Evolutionary conservation across 2,797 vertebrate genomes (phyloP).

Genomic region (Tarsius wallacei): DNA sequence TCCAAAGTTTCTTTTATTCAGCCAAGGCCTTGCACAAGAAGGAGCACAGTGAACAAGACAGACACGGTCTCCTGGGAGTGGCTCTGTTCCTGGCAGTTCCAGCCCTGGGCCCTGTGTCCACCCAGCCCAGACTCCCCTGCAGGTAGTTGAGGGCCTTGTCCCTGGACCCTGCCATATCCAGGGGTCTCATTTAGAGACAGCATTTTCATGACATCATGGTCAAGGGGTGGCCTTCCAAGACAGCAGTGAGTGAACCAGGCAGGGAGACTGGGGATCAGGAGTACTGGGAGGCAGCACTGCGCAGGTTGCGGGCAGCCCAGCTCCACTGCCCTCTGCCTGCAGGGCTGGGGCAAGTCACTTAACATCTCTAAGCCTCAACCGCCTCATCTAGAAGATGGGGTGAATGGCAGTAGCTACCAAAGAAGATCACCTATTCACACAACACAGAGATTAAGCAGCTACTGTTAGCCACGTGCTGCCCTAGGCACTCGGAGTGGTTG

Average conservation of each 20-base stretch:
- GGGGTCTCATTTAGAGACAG: not conserved
- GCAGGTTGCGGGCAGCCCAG: not conserved
- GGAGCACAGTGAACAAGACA: accelerated
- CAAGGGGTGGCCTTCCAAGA: not conserved
- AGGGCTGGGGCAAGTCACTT: not conserved
- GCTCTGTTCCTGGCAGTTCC: not conserved
- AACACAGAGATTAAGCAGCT: not conserved
- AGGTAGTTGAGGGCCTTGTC: accelerated
- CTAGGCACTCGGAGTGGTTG: not conserved
- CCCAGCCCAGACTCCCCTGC: not conserved
- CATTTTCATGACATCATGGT: not conserved
- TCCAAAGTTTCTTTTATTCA: not conserved
- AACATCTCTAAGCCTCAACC: not conserved
- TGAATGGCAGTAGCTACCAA: not conserved
- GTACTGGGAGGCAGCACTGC: accelerated
- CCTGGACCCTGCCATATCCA: not conserved
- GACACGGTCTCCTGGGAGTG: accelerated
- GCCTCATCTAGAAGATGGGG: not conserved
- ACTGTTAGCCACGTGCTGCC: not conserved
- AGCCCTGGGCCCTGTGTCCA: not conserved
- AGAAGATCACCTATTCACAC: not conserved
- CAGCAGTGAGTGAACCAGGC: not conserved
- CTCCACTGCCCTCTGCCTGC: not conserved
- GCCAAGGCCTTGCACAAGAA: not conserved
- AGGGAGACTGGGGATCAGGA: not conserved